These are phyloP conservation scores for Otus sunia DNA, from an alignment of 2,113 vertebrate species.

Conservation along the genomic window DNA sequence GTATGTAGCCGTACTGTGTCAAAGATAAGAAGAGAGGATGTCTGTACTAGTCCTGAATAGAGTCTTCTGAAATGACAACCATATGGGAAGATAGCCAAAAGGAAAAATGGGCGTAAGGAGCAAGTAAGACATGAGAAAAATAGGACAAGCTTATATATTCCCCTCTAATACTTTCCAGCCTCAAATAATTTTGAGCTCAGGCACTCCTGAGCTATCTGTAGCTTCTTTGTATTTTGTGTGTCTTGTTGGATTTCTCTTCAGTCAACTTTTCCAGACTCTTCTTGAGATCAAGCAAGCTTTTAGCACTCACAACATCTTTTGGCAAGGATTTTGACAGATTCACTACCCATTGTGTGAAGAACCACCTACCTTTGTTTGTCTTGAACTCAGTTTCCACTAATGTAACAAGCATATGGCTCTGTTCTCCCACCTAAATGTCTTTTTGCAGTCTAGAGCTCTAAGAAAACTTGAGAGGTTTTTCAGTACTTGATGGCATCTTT, in stretches of 20 bases:
- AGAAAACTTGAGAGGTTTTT: constrained; percentile 5
- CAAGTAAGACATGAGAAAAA: background rate
- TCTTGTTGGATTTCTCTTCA: background rate
- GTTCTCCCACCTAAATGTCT: background rate
- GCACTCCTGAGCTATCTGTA: constrained; percentile 6
- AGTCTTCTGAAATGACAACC: background rate
- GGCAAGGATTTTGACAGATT: constrained; percentile 8
- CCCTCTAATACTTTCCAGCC: constrained; percentile 10
- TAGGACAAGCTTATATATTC: background rate
- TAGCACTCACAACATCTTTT: constrained; percentile 32
- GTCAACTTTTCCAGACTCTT: constrained; percentile 29
- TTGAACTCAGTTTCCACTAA: constrained; percentile 23
- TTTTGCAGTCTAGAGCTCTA: constrained; percentile 10
- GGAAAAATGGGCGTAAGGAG: background rate
- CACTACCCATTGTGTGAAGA: constrained; percentile 29
- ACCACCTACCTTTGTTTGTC: constrained; percentile 40
- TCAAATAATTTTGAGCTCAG: background rate
- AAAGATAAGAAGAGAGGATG: background rate
- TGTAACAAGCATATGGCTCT: background rate
- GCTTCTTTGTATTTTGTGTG: constrained; percentile 23
- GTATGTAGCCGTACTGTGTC: background rate
- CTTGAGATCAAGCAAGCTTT: constrained; percentile 3
- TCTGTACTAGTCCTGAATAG: background rate
- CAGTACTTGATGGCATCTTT: background rate
- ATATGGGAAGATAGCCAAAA: background rate